A percentile compares a stretch with the other conserved stretches of the same genome.
These are phyloP conservation scores for Cinclus mexicanus DNA, from an alignment of 2,113 vertebrate genomes.

Conservation along the genomic window DNA sequence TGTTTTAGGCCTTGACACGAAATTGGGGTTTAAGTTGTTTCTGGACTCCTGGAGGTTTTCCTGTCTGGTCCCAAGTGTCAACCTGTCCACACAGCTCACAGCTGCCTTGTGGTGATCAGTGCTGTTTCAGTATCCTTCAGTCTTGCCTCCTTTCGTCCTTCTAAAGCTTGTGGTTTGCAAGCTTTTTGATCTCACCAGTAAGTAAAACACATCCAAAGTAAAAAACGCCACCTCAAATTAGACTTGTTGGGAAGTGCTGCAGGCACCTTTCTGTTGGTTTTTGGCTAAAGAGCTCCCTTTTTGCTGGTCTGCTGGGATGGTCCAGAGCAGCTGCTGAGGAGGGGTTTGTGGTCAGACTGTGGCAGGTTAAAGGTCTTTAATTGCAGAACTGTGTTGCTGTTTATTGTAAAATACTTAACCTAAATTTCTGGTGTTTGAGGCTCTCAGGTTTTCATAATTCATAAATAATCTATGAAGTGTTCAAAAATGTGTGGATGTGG, in stretches of 20 bases:
- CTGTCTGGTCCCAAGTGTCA: not conserved
- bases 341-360: not conserved
- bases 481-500: not conserved
- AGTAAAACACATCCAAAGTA: not conserved
- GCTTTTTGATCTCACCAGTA: accelerated
- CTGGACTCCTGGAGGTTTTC: not conserved
- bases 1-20: not conserved
- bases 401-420: not conserved
- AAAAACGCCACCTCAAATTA: not conserved
- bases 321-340: not conserved
- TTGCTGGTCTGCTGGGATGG: not conserved
- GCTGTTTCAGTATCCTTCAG: not conserved
- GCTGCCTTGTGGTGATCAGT: accelerated
- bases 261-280: not conserved
- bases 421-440: not conserved
- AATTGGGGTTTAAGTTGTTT: not conserved
- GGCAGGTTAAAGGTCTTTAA: not conserved
- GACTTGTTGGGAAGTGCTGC: not conserved
- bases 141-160: not conserved
- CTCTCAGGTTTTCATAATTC: not conserved
- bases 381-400: not conserved
- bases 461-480: not conserved
- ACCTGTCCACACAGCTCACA: not conserved
- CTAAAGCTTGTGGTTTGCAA: not conserved
- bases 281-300: not conserved